phyloP scores from a whole-genome alignment of 2,888 invertebrate genomes.

The Drosophila suboccidentalis region DNA sequence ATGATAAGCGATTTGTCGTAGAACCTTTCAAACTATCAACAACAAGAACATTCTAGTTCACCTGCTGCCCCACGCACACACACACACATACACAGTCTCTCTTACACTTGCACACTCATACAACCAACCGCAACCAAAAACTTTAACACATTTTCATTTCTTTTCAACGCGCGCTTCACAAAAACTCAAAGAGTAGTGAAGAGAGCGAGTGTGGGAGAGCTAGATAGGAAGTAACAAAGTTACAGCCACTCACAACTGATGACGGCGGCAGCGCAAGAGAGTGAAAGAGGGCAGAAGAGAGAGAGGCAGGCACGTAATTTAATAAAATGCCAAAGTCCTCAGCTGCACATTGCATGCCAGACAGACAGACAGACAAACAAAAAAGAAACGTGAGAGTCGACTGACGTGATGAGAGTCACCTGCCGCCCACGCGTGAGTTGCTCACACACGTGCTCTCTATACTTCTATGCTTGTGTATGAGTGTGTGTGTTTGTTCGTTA shows the following conservation, averaged over 20 bases:
- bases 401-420: conserved; percentile 33
- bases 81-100: conserved; percentile 7
- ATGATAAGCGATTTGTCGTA: conserved; percentile 32
- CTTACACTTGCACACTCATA: background rate
- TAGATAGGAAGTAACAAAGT: conserved; percentile 53
- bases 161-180: conserved; percentile 57
- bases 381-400: conserved; percentile 56
- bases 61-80: background rate
- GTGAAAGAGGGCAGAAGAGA: background rate
- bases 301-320: conserved; percentile 65
- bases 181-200: conserved; percentile 6
- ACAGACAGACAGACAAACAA: conserved; percentile 17
- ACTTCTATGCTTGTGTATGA: too few species aligned
- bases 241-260: conserved; percentile 42
- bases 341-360: conserved; percentile 60
- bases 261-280: background rate
- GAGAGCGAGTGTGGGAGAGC: background rate
- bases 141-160: conserved; percentile 72
- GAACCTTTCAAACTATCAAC: conserved; percentile 18
- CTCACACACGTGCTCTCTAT: conserved; percentile 24
- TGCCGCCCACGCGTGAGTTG: conserved; percentile 45
- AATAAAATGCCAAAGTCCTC: conserved; percentile 77
- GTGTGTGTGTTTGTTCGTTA: conserved; percentile 1
- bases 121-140: conserved; percentile 41
- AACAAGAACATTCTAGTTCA: conserved; percentile 1